Evolutionary conservation across 2,113 vertebrate species (phyloP).

Genomic region (Setophaga coronata): DNA sequence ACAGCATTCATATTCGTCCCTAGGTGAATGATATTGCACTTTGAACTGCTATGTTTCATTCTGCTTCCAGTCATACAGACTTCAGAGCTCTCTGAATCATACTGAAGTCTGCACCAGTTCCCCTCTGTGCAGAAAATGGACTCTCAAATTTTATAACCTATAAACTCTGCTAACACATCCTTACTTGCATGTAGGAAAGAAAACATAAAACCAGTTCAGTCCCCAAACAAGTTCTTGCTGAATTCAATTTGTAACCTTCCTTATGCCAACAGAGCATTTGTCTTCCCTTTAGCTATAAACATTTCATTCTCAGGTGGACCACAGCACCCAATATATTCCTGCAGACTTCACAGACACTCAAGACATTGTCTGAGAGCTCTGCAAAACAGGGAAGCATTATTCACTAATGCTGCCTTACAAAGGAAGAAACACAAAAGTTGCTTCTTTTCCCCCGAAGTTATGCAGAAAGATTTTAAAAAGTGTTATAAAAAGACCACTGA

Average conservation of each 20-base stretch:
- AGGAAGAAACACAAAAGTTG: background rate
- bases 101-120: background rate
- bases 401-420: background rate
- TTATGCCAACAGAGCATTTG: background rate
- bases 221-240: background rate
- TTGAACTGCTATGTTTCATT: background rate
- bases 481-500: background rate
- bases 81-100: conserved; percentile 5
- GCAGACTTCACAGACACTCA: background rate
- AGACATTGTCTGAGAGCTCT: background rate
- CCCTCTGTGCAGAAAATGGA: background rate
- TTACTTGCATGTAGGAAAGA: background rate
- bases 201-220: background rate
- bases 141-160: background rate
- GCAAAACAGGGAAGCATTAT: background rate
- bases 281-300: background rate
- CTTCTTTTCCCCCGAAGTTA: background rate
- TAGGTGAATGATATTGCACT: background rate
- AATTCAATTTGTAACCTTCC: background rate
- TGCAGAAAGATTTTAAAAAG: background rate
- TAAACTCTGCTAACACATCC: background rate
- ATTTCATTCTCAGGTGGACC: background rate
- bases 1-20: background rate
- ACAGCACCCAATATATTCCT: background rate
- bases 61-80: background rate